Percentiles rank a stretch among this genome's conserved stretches.
Conservation (phyloP, 1,140 invertebrate species). For the Periplaneta americana region DNA sequence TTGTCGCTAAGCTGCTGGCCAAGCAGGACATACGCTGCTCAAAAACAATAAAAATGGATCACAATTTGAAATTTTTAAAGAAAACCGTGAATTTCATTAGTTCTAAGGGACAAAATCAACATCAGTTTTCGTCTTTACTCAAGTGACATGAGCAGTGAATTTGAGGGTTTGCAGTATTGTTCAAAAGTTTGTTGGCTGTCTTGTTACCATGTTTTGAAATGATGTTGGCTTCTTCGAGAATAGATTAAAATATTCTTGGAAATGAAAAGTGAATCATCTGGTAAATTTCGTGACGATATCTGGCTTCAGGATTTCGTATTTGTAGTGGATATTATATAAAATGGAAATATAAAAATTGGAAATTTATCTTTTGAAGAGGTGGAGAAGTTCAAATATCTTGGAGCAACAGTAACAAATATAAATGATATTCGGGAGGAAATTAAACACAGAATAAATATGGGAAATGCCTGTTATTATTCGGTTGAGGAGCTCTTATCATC, state of each 20-base stretch:
- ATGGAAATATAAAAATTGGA: no score
- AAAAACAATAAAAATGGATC: not conserved
- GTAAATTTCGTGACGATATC: not conserved
- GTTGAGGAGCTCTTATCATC: no score
- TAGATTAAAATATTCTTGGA: not conserved
- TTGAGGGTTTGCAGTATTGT: not conserved
- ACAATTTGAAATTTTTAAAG: slow-evolving; percentile 5
- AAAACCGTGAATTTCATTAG: not conserved
- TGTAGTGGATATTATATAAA: slow-evolving; percentile 3
- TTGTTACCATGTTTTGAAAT: slow-evolving; percentile 1
- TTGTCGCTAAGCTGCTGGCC: not conserved
- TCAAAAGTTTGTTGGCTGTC: no score
- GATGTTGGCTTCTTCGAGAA: not conserved
- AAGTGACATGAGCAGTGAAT: no score
- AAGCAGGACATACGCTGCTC: not conserved
- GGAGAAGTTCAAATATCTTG: no score
- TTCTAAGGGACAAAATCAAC: not conserved
- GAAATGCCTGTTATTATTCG: no score
- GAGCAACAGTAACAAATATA: no score
- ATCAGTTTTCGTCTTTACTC: no score
- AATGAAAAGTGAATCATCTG: not conserved
- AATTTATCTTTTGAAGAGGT: no score
- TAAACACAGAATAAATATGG: no score
- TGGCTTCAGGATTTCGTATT: slow-evolving; percentile 7
- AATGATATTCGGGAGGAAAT: no score